A percentile compares a stretch with the other conserved stretches of the same genome.
phyloP scores from a whole-genome alignment of 1,140 invertebrate genomes.

The Sipha flava region DNA sequence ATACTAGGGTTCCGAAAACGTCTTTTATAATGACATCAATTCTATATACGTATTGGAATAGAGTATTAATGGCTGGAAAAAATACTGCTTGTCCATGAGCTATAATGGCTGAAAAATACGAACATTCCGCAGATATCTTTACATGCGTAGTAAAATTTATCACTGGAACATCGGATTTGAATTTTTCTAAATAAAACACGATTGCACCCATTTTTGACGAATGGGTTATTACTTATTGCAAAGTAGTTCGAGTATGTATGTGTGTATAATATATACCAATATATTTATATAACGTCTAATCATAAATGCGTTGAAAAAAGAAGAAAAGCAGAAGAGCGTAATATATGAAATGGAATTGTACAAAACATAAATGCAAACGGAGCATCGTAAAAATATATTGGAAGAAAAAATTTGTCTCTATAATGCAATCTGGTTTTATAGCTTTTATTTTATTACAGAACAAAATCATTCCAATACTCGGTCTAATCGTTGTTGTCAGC shows the following conservation, averaged over 20 bases:
- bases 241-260: no score
- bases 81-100: neutral
- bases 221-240: neutral
- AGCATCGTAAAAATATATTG: constrained; percentile 2
- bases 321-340: neutral
- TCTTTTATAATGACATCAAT: constrained; percentile 10
- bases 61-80: neutral
- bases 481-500: neutral
- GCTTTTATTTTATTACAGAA: neutral
- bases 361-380: neutral
- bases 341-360: neutral
- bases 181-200: neutral
- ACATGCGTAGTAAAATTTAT: neutral
- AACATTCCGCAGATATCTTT: neutral
- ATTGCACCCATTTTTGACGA: neutral
- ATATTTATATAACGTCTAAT: neutral
- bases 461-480: neutral
- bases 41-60: neutral
- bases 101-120: neutral
- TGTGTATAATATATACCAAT: neutral
- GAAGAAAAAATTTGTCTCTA: neutral
- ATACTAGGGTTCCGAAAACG: neutral
- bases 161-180: neutral
- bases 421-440: constrained; percentile 20
- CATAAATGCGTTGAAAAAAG: neutral